Evolutionary conservation across 2,888 invertebrate species (phyloP), one percentile per base, ranked within the genome.

Genomic region (Alviniconcha strummeri): DNA sequence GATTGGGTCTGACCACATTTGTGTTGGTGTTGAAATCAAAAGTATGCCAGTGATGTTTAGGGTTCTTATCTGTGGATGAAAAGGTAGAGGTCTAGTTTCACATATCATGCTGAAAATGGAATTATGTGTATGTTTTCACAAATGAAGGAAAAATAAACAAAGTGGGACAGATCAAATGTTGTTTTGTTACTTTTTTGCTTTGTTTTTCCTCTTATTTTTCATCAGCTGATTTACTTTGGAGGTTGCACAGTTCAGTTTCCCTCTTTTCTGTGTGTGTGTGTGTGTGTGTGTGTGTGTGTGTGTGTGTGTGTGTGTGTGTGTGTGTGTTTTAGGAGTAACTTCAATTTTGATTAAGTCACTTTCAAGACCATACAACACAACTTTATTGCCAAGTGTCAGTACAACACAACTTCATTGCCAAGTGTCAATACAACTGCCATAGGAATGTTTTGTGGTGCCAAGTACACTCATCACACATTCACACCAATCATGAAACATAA

Each of bases 241-340:
- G 17, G 54, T 69, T 15, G 36, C 36, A 78, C 13, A n/a, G 78
- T 78, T 17, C 71, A 71, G 36, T 9, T 19, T 71, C 9, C 19
- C 19, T 71, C 19, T n/a, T n/a, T n/a, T n/a, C n/a, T n/a, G n/a
- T 71, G 71, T 71, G 71, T 71, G 71, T 71, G 71, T 71, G 71
- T 71, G 71, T 71, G 71, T 71, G 71, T 71, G 71, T 71, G 71
- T 71, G 71, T 71, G 71, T 71, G 71, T 71, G 71, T 71, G 71
- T 71, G 71, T 71, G 71, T 71, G 71, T 71, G 71, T 71, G 71
- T 71, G 71, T 71, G 71, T 71, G 17, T 69, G 76, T 76, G 76
- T 55, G 57, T 52, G 71, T 71, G 36, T 36, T 36, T 36, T 36
- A 36, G 36, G 36, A 36, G 36, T 36, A 36, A 36, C 36, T 36